Evolutionary conservation across 2,888 invertebrate genomes (phyloP).

Genomic region (Aporophyla nigra): DNA sequence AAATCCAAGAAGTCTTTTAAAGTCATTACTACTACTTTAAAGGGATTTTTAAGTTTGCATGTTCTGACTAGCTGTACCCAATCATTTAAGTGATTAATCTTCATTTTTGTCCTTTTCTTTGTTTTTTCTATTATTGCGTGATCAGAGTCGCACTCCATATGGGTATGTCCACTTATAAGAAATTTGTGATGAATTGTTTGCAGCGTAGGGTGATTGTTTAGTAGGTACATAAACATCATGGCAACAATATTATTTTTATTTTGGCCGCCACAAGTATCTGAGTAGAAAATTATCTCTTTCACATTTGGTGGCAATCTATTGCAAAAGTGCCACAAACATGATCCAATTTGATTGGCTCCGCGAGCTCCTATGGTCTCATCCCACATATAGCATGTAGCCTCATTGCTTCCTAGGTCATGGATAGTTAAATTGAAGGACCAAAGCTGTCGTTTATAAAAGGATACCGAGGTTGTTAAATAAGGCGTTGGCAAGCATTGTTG

Average conservation of each 20-base stretch:
- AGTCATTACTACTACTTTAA: too few relatives aligned
- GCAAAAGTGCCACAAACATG: constrained; percentile 15
- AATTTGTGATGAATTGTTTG: too few relatives aligned
- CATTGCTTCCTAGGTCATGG: background rate
- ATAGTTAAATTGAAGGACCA: background rate
- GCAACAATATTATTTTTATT: too few relatives aligned
- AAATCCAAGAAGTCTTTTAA: too few relatives aligned
- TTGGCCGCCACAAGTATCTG: constrained; percentile 1
- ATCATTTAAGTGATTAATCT: background rate
- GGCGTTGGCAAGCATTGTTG: constrained; percentile 6
- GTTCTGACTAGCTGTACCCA: too few relatives aligned
- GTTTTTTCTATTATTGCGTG: background rate
- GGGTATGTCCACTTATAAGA: too few relatives aligned
- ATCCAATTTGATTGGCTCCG: background rate
- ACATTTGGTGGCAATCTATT: constrained; percentile 15
- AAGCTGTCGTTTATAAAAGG: constrained; percentile 1
- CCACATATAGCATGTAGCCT: constrained; percentile 1
- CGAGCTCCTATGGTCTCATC: background rate
- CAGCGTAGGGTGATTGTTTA: too few relatives aligned
- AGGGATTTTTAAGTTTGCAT: too few relatives aligned
- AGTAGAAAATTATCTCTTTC: constrained; percentile 10
- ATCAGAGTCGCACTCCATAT: too few relatives aligned
- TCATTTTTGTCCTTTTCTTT: constrained; percentile 1
- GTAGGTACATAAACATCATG: too few relatives aligned
- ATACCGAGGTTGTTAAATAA: background rate